These are phyloP conservation scores for Diabrotica virgifera DNA, from an alignment of 1,140 invertebrate species.

Conservation along the genomic window DNA sequence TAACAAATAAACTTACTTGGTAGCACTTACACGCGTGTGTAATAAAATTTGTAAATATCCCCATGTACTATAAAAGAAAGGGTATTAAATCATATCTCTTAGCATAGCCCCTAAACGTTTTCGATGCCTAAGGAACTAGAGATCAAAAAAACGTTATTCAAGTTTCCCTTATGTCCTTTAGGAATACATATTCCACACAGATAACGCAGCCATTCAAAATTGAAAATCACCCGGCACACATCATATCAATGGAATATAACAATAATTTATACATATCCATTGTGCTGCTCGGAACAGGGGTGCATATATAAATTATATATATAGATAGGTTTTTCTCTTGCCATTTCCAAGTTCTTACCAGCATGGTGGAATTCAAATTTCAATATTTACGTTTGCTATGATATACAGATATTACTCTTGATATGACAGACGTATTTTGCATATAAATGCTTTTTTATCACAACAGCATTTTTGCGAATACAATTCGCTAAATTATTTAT, in stretches of 20 bases:
- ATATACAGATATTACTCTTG: conserved; percentile 2
- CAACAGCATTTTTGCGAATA: background rate
- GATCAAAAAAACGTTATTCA: background rate
- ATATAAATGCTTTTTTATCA: conserved; percentile 1
- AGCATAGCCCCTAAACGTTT: no score
- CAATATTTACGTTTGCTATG: conserved; percentile 2
- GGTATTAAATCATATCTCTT: no score
- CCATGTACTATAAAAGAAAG: no score
- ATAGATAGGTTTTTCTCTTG: background rate
- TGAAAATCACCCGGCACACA: background rate
- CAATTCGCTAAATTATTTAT: background rate
- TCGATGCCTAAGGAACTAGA: no score
- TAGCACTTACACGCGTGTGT: no score
- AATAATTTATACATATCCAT: conserved; percentile 1
- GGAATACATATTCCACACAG: background rate
- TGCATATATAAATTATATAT: background rate
- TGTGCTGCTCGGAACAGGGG: background rate
- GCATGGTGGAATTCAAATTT: background rate
- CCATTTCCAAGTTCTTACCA: conserved; percentile 2
- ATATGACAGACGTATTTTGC: background rate
- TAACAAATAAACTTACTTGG: no score
- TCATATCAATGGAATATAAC: conserved; percentile 1
- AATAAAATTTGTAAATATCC: no score
- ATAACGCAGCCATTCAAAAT: background rate
- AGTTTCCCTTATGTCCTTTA: background rate